Evolutionary conservation across 2,113 vertebrate genomes (phyloP), one percentile per base, ranked within the genome.

Genomic region (Elaphurus davidianus): DNA sequence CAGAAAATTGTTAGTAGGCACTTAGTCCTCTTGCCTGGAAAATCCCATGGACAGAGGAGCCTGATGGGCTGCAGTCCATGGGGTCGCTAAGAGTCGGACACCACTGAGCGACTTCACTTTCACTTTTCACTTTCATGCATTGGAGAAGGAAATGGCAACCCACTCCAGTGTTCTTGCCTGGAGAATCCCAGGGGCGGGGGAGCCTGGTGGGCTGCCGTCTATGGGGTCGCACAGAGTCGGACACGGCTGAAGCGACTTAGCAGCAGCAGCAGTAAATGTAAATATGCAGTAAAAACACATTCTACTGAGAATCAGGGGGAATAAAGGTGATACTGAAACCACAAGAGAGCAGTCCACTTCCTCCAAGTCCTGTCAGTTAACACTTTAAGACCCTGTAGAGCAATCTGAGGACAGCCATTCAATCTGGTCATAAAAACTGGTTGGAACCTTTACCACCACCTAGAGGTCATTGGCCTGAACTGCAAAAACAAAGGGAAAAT

Each of bases 361-460:
- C 12, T n/a, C 23, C 17, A 57, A 93, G 11, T 9, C n/a, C 59
- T 82, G 27, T 47, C 30, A 33, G n/a, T 94, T 78, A 97, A 87
- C 60, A 67, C 74, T 78, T 52, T 82, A 60, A 86, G 21, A 78
- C 62, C 84, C 25, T 78, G 11, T 10, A 28, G 23, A 64, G 76
- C 45, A 40, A 16, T 54, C 23, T 76, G 47, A 78, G 74, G 36
- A 50, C 52, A 43, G 21, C 13, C 23, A 1, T n/a, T 81, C 57
- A 55, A 17, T 7, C 15, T 1, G 23, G 40, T 50, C 45, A 17
- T 25, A 87, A 96, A 93, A 87, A 92, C 28, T 74, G 82, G n/a
- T 89, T 97, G 95, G 84, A 91, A 82, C 25, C 40, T 96, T 90
- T 96, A 96, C 76, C 36, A 82, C 96, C 96, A 98, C 55, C 97